phyloP scores from a whole-genome alignment of 1,140 invertebrate species.

The Drosophila hydei region DNA sequence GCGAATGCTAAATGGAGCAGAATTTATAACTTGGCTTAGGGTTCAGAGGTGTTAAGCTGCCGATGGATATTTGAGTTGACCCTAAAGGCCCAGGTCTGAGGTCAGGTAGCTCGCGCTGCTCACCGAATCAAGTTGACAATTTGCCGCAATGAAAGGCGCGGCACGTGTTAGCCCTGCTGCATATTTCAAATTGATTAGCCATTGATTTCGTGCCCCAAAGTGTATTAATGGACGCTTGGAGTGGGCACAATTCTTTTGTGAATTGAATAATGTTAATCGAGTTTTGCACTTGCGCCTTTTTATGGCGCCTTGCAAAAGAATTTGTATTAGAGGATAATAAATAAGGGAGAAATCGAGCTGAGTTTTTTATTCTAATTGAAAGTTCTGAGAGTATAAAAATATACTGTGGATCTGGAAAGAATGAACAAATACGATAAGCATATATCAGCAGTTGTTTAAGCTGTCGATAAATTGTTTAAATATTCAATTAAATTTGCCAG shows the following conservation, averaged over 20 bases:
- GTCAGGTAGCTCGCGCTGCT: conserved; percentile 28
- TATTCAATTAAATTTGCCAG: no score
- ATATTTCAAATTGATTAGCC: conserved; percentile 48
- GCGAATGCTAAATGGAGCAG: conserved; percentile 65
- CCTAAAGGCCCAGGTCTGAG: not conserved
- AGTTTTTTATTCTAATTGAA: no score
- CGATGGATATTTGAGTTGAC: conserved; percentile 54
- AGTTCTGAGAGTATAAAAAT: no score
- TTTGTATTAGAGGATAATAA: not conserved
- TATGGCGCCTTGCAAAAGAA: conserved; percentile 3
- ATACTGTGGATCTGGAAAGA: no score
- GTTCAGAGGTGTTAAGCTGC: conserved; percentile 68
- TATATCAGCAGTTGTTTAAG: no score
- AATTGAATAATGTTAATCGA: conserved; percentile 16
- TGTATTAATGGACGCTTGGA: conserved; percentile 17
- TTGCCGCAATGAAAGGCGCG: not conserved
- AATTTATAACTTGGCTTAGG: conserved; percentile 46
- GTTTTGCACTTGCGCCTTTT: not conserved
- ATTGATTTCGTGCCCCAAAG: conserved; percentile 19
- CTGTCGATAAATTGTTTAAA: no score
- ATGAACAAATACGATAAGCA: no score
- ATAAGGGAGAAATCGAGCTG: not conserved
- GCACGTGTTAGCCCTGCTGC: conserved; percentile 28
- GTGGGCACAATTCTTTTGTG: not conserved
- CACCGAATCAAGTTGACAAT: conserved; percentile 42